A percentile compares a stretch with the other conserved stretches of the same genome.
Evolutionary conservation across 2,888 invertebrate genomes (phyloP).

Genomic region (Gari tellinella): DNA sequence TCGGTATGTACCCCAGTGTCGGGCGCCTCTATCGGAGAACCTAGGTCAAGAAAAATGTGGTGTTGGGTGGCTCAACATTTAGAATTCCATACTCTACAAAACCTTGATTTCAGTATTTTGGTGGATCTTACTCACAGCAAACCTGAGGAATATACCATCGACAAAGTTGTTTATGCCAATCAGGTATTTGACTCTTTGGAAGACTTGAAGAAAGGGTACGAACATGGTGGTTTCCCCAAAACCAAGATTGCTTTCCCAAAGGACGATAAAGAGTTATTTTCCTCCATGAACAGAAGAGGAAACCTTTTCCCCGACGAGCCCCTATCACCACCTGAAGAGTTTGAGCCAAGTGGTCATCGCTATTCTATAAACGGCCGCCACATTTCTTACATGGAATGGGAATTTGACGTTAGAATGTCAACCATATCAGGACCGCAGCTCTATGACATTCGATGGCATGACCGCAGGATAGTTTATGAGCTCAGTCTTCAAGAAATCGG

Average conservation of each 20-base stretch:
- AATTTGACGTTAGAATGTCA: slow-evolving; percentile 59
- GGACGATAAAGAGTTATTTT: slow-evolving; percentile 13
- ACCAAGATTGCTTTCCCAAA: slow-evolving; percentile 32
- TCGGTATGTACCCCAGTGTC: slow-evolving; percentile 54
- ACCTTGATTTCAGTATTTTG: slow-evolving; percentile 69
- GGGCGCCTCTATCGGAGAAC: slow-evolving; percentile 42
- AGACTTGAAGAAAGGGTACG: slow-evolving; percentile 54
- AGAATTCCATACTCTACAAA: slow-evolving; percentile 69
- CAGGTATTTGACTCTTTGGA: slow-evolving; percentile 56
- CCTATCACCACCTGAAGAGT: slow-evolving; percentile 59
- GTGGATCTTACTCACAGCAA: slow-evolving; percentile 60
- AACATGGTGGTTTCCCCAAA: slow-evolving; percentile 18
- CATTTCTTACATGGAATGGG: slow-evolving; percentile 75
- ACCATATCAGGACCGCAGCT: slow-evolving; percentile 63
- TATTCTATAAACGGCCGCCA: slow-evolving; percentile 71
- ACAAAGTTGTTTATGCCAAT: slow-evolving; percentile 66
- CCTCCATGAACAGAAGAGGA: slow-evolving; percentile 34
- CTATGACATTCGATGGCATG: slow-evolving; percentile 69
- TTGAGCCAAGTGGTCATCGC: slow-evolving; percentile 75
- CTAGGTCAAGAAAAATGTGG: slow-evolving; percentile 58
- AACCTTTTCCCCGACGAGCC: slow-evolving; percentile 31
- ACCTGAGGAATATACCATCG: slow-evolving; percentile 52
- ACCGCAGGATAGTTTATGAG: slow-evolving; percentile 77
- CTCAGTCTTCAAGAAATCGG: slow-evolving; percentile 75
- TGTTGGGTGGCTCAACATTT: slow-evolving; percentile 53